Base-by-base conservation (phyloP, 2,113 vertebrate species). In the Dipodomys spectabilis region DNA sequence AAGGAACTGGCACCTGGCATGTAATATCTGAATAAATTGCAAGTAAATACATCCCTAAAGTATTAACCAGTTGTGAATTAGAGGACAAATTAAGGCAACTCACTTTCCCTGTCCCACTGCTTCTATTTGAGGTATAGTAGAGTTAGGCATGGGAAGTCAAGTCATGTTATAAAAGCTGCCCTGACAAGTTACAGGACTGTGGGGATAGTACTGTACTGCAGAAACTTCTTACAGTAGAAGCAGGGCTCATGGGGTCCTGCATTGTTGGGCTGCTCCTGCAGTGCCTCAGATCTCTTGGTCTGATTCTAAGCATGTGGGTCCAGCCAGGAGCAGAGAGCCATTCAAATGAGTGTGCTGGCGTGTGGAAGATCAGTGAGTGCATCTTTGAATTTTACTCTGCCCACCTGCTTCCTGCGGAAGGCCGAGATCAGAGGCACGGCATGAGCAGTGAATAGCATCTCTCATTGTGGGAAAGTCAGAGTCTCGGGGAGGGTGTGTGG, bases 261-360 rank as follows among this genome's bases (percentile, higher is more conserved):
- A 93, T 87, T 90, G 74, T 96, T 28, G 27, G 69, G 6, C 6
- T 90, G 6, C 25, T 65, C 89, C 94, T 10, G 89, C 73, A 35
- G 86, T 22, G 95, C 78, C 87, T 96, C 89, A 85, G 96, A 94
- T 97, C 92, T 95, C 86, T 71, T 27, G 53, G 57, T 87, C 88
- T 77, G 86, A 84, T 95, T 4, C 77, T 0, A 78, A 92, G 96
- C 75, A 57, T 0, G 1, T 82, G 22, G 49, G 88, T 62, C 32
- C 10, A 88, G 69, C 39, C 82, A 53, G 93, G 22, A 86, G 80
- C 84, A 92, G 45, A 22, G 73, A 30, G 35, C 1, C 73, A 86
- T 57, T 97, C 88, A 93, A 69, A 95, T 94, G 83, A 90, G 28
- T 0, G 25, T 8, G 62, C 1, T 0, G 84, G 80, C 28, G 8